Evolutionary conservation across 2,113 vertebrate species (phyloP), one percentile per base, ranked within the genome.

Genomic region (Podarcis cretensis): DNA sequence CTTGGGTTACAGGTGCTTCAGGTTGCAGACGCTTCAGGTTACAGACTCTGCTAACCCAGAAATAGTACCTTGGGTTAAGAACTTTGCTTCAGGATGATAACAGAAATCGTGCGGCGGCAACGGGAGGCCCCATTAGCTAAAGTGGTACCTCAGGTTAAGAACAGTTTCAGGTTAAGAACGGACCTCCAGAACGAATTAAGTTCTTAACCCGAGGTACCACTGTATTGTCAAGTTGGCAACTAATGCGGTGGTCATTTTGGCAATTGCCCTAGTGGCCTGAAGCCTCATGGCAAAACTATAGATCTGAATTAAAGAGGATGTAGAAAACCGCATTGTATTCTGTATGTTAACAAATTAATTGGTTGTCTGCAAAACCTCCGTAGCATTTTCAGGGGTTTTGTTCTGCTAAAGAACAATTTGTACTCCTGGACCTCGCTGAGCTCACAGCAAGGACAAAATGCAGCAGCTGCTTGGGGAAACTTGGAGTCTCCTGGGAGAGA

Each of bases 401-500:
- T 30, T 69, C 68, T 30, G 18, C 85, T 71, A 85, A 90, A 30
- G 20, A 30, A 54, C 37, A 71, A 76, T 65, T 30, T 73, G 32
- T 18, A 80, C 9, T 91, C 48, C 43, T 73, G 85, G n/a, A 48
- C 6, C 30, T 13, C 76, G 81, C 30, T 32, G 21, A 73, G 84
- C 83, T 79, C 54, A 25, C 77, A 10, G 59, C 25, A 75, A 21
- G 57, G 40, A 27, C 68, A 68, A 54, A 75, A 54, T 30, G 0
- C 48, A 88, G 65, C 81, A 90, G 32, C 85, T 89, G 12, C 63
- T 43, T 87, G 85, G 79, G 91, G 89, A 91, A 91, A 87, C 59
- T 75, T 59, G 40, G 35, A 0, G 16, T 84, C 81, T 94, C 83
- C 77, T 68, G 85, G 91, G 87, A 4, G 78, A 68, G 91, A 78